Evolutionary conservation across 2,797 vertebrate genomes (phyloP).

Genomic region (Cossypha polioptera): DNA sequence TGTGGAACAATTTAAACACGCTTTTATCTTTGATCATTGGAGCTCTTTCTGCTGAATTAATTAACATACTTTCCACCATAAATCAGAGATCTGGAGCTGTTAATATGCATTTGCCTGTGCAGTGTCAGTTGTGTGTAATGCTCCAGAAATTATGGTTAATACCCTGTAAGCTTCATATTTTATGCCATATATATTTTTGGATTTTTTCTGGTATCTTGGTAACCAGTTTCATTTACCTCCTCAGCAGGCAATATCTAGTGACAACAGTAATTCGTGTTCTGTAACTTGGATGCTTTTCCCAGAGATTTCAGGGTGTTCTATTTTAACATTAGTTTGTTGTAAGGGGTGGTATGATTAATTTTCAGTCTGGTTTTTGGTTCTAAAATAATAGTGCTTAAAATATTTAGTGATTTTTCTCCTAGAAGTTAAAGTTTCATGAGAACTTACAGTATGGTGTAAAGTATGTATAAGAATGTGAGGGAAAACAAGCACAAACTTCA

Average conservation of each 20-base stretch:
- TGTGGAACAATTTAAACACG: background rate
- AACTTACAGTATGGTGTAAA: accelerated
- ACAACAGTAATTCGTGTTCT: background rate
- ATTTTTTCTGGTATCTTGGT: background rate
- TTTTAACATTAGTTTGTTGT: background rate
- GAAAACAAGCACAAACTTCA: background rate
- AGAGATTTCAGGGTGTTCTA: background rate
- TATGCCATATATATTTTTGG: background rate
- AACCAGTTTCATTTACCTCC: background rate
- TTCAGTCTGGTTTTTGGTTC: background rate
- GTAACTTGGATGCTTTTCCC: background rate
- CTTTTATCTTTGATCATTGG: background rate
- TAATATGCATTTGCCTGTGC: background rate
- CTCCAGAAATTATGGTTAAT: background rate
- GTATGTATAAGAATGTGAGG: background rate
- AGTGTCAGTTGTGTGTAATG: background rate
- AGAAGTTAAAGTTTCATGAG: background rate
- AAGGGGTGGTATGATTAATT: background rate
- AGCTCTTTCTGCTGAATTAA: background rate
- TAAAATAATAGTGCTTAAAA: background rate
- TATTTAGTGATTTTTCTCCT: background rate
- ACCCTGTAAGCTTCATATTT: background rate
- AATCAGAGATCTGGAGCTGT: background rate
- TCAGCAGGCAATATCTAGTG: background rate
- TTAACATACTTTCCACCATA: background rate